Evolutionary conservation across 2,797 vertebrate species (phyloP).

Genomic region (Limosa lapponica): DNA sequence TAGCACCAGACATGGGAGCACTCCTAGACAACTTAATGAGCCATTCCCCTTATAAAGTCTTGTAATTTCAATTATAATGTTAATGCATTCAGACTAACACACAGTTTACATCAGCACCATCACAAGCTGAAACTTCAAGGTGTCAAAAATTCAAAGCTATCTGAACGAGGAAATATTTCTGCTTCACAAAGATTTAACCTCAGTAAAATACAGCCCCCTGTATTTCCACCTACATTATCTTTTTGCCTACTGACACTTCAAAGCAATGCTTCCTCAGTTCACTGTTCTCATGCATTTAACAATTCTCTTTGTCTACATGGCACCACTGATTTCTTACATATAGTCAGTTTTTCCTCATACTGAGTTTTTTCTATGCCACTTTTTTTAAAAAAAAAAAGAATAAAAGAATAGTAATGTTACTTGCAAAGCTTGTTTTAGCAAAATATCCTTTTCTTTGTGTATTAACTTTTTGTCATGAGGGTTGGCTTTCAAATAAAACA

Average conservation of each 20-base stretch:
- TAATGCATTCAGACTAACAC: neutral
- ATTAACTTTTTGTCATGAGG: neutral
- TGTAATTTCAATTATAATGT: neutral
- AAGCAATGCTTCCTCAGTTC: neutral
- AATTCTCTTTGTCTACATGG: neutral
- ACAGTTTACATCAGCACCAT: neutral
- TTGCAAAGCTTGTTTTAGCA: neutral
- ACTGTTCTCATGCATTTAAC: neutral
- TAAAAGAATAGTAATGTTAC: neutral
- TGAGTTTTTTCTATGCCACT: neutral
- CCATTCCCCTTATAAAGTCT: neutral
- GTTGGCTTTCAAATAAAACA: neutral
- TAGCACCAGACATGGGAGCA: neutral
- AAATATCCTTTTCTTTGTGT: neutral
- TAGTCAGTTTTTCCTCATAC: neutral
- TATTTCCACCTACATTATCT: neutral
- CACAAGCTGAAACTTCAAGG: neutral
- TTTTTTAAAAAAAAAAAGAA: too few relatives aligned
- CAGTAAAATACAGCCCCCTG: neutral
- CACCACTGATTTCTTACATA: neutral
- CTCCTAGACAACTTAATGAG: neutral
- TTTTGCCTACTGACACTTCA: neutral
- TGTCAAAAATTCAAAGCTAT: conserved; percentile 3
- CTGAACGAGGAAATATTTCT: neutral
- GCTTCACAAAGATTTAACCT: neutral